Conservation (phyloP, 2,113 vertebrate species). For the Brachypteracias leptosomus region DNA sequence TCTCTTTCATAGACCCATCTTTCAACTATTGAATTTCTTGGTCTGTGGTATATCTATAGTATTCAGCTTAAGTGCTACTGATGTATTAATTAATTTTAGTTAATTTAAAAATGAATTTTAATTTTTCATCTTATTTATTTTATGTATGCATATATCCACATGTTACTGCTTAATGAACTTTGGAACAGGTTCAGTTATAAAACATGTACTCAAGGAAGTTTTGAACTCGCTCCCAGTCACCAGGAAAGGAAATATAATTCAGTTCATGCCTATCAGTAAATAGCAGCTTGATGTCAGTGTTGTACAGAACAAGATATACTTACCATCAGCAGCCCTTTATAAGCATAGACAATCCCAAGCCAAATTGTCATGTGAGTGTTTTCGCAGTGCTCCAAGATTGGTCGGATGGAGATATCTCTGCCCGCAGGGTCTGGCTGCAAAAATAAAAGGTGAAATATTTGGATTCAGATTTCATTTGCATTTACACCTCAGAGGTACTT, state of each 20-base stretch:
- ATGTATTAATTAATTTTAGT: no score
- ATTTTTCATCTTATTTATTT: neutral
- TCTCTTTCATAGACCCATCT: neutral
- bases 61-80: neutral
- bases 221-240: neutral
- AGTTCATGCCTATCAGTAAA: neutral
- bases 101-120: no score
- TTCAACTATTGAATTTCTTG: neutral
- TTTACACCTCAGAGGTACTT: neutral
- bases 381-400: constrained; percentile 98
- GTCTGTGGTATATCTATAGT: neutral
- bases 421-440: constrained; percentile 93
- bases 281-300: neutral
- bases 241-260: neutral
- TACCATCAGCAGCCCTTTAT: constrained; percentile 99
- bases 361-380: constrained; percentile 99
- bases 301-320: constrained; percentile 47
- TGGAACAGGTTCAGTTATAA: neutral
- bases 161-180: neutral
- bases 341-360: constrained; percentile 98
- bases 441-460: constrained; percentile 3
- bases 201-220: neutral
- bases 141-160: accelerated
- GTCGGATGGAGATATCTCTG: constrained; percentile 94
- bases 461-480: neutral